A percentile compares a stretch with the other conserved stretches of the same genome.
These are phyloP conservation scores for Sebastolobus alascanus DNA, from an alignment of 2,797 vertebrate species.

Conservation along the genomic window DNA sequence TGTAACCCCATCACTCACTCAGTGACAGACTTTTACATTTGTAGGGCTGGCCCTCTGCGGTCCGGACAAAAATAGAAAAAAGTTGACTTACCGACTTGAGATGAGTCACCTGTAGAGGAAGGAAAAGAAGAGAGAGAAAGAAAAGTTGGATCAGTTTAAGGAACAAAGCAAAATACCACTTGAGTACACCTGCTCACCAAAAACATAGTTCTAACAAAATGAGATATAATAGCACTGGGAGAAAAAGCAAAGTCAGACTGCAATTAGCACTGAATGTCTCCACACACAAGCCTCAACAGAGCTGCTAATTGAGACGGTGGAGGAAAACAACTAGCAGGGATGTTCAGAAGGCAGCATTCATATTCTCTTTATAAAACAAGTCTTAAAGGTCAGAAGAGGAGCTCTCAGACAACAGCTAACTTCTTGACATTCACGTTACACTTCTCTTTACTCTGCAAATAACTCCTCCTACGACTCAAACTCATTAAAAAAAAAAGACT, in stretches of 20 bases:
- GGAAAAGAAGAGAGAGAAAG: slow-evolving; percentile 38
- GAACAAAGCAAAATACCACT: slow-evolving; percentile 34
- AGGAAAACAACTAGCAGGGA: slow-evolving; percentile 26
- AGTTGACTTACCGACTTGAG: slow-evolving; percentile 82
- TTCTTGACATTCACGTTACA: slow-evolving; percentile 39
- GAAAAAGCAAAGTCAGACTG: slow-evolving; percentile 22
- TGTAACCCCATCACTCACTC: too few relatives aligned
- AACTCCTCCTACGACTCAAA: slow-evolving; percentile 12
- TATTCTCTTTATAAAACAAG: slow-evolving; percentile 21
- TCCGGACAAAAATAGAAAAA: background rate
- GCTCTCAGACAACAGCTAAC: slow-evolving; percentile 26
- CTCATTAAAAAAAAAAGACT: slow-evolving; percentile 26
- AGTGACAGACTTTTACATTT: too few relatives aligned
- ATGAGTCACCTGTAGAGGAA: slow-evolving; percentile 80
- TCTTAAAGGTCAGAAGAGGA: slow-evolving; percentile 40
- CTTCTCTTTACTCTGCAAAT: slow-evolving; percentile 16
- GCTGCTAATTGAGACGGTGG: slow-evolving; percentile 44
- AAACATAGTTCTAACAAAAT: slow-evolving; percentile 23
- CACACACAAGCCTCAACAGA: slow-evolving; percentile 10
- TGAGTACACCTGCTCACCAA: slow-evolving; percentile 20
- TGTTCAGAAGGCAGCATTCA: slow-evolving; percentile 23
- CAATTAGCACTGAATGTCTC: slow-evolving; percentile 47
- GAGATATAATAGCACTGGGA: slow-evolving; percentile 17
- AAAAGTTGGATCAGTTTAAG: slow-evolving; percentile 54
- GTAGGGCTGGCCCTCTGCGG: too few relatives aligned